Base-by-base conservation (phyloP, 2,888 invertebrate species). In the Sceliomorpha sp. region DNA sequence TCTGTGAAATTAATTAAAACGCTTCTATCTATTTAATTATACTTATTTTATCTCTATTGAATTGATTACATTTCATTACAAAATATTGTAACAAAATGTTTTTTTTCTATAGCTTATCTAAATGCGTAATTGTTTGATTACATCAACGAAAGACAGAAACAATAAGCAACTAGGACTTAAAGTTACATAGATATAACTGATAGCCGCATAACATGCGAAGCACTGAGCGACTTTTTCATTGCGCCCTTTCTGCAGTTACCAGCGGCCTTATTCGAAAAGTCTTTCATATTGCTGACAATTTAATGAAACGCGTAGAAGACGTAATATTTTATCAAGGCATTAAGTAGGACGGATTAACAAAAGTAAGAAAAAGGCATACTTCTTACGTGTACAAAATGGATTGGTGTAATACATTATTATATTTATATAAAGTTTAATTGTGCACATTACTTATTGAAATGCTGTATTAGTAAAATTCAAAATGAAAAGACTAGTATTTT, bases 251-350 rank as follows among this genome's bases (percentile, higher is more conserved):
- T 60, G 37, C 44, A 45, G 39, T 50, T 51, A 45, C 48, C 44
- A 60, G 29, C 53, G 39, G 53, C 62, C 53, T 62, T 62, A 62
- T 34, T 53, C 36, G 51, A 53, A 37, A 44, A 51, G 44, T 47
- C 53, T 60, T 55, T 62, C 55, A 55, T 63, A 55, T 39, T 40
- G 51, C 48, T 63, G 55, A 29, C n/a, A 47, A 62, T 53, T 62
- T 47, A 62, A 53, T 62, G 27, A 62, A 62, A 32, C 53, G 62
- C 53, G 47, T 45, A 39, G 36, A 47, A 51, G 47, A 53, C 32
- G 40, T 26, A 20, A 59, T 59, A 59, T 59, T 50, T 48, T 59
- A 50, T 50, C 29, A 48, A 47, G 8, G 8, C 20, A 26, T 24
- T 8, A 27, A 42, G 8, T 39, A 37, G 29, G 13, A 47, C 4